Base-by-base conservation (phyloP, 2,888 invertebrate species). In the Pantelozetes paolii region DNA sequence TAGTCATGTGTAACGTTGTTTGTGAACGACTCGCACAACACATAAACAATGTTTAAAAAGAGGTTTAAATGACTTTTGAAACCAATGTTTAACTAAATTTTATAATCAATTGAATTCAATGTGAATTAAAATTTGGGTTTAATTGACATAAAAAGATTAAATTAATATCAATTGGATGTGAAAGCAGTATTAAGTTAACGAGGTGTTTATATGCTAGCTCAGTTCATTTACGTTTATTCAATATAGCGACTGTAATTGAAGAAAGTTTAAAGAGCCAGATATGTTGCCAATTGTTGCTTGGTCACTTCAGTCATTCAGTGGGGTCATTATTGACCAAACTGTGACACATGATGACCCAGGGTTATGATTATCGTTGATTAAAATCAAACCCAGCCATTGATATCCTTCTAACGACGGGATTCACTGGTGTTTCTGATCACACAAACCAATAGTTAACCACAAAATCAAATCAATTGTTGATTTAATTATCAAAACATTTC, bases 361-460 rank as follows among this genome's bases (percentile, higher is more conserved):
- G 67, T 13, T 42, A 67, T 67, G 67, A 67, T 67, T 67, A 59
- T 23, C 67, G 30, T 6, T 67, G 67, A 67, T 67, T 67, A 67
- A 67, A 1, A 9, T 13, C 67, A 67, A 23, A 15, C 67, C 67
- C 67, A 20, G 42, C 67, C 42, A 42, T 23, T 23, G 67, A 2
- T 42, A 40, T 67, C 67, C 67, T 67, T 15, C 23, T 67, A 67
- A 67, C 67, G 67, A 67, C 67, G 67, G 67, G 67, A 67, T 40
- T n/a, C 67, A n/a, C 42, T 42, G 67, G 67, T 9, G 11, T 18
- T 15, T 62, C 62, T 62, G 62, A 62, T 18, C 32, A 23, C 5
- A 8, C 50, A 50, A 23, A 11, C 50, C 5, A 50, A 45, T 15
- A 45, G 11, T 45, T 11, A n/a, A n/a, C n/a, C n/a, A n/a, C n/a